These are phyloP conservation scores for zebrafish (Danio rerio) DNA, from an alignment of 2,113 vertebrate genomes.

Conservation along the genomic window DNA sequence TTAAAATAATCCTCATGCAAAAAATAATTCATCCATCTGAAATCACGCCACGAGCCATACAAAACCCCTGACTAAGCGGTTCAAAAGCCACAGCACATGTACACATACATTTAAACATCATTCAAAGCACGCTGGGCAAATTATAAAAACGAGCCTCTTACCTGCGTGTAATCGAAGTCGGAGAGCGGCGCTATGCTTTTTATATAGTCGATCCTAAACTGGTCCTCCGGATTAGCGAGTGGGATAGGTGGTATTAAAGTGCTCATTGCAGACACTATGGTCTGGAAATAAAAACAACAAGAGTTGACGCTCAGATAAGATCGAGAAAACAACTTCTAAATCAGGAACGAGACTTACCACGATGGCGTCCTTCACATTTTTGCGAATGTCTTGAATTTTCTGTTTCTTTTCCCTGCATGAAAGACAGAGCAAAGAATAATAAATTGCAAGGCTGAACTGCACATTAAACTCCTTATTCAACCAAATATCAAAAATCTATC, in stretches of 20 bases:
- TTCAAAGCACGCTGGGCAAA: slow-evolving; percentile 17
- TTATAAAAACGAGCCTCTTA: slow-evolving; percentile 67
- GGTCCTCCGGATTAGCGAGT: slow-evolving; percentile 95
- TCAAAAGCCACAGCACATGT: background rate
- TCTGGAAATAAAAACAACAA: slow-evolving; percentile 81
- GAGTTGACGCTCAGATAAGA: too few relatives aligned
- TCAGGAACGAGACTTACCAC: slow-evolving; percentile 86
- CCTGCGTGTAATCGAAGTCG: slow-evolving; percentile 97
- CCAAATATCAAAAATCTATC: too few relatives aligned
- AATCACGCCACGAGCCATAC: too few relatives aligned
- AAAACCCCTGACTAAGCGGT: background rate
- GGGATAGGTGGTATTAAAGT: slow-evolving; percentile 98
- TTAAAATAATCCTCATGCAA: too few relatives aligned
- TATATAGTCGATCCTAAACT: slow-evolving; percentile 98
- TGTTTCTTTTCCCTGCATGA: slow-evolving; percentile 96
- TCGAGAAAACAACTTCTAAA: background rate
- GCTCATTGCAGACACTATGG: slow-evolving; percentile 98
- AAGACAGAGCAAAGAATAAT: too few relatives aligned
- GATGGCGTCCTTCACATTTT: slow-evolving; percentile 99
- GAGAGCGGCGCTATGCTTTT: slow-evolving; percentile 98
- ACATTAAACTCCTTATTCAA: too few relatives aligned
- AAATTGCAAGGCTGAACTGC: too few relatives aligned
- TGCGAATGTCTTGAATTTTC: slow-evolving; percentile 99
- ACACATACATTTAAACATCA: slow-evolving; percentile 8
- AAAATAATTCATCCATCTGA: too few relatives aligned